phyloP scores from a whole-genome alignment of 2,888 invertebrate genomes.

The Dysmachus trigonus region DNA sequence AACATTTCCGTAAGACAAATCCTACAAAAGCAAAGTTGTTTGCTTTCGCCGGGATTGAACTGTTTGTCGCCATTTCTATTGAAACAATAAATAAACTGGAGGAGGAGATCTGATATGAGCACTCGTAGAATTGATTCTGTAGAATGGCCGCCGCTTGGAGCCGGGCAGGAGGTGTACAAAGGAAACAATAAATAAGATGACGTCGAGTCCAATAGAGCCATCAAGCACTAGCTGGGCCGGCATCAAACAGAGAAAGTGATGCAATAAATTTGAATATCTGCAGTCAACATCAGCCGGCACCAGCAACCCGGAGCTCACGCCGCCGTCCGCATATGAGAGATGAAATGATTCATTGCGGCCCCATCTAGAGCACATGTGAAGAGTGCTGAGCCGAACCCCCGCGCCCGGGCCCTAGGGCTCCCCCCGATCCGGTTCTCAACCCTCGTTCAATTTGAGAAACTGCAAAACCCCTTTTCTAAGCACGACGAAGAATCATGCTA shows the following conservation, averaged over 20 bases:
- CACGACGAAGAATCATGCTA: background rate
- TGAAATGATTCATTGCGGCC: slow-evolving; percentile 36
- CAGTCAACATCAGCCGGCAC: slow-evolving; percentile 46
- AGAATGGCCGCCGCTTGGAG: background rate
- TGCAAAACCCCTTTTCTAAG: background rate
- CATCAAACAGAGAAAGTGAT: slow-evolving; percentile 45
- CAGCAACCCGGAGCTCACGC: slow-evolving; percentile 31
- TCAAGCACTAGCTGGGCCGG: slow-evolving; percentile 3
- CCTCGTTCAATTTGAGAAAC: background rate
- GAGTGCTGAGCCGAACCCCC: background rate
- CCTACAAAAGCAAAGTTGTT: background rate
- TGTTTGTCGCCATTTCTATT: background rate
- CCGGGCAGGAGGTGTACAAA: background rate
- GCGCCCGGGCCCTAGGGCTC: background rate
- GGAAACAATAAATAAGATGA: slow-evolving; percentile 1
- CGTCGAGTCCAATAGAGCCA: slow-evolving; percentile 15
- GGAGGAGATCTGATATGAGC: background rate
- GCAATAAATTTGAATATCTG: slow-evolving; percentile 50
- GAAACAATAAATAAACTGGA: background rate
- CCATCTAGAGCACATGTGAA: slow-evolving; percentile 25
- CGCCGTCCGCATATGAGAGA: slow-evolving; percentile 23
- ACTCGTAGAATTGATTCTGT: background rate
- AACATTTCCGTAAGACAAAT: background rate
- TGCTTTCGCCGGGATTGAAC: background rate
- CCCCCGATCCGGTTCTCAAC: background rate